Evolutionary conservation across 37 sponge, comb jelly and placozoan species (phyloP), one percentile per base, ranked within the genome.

Genomic region (Oscarella lobularis): DNA sequence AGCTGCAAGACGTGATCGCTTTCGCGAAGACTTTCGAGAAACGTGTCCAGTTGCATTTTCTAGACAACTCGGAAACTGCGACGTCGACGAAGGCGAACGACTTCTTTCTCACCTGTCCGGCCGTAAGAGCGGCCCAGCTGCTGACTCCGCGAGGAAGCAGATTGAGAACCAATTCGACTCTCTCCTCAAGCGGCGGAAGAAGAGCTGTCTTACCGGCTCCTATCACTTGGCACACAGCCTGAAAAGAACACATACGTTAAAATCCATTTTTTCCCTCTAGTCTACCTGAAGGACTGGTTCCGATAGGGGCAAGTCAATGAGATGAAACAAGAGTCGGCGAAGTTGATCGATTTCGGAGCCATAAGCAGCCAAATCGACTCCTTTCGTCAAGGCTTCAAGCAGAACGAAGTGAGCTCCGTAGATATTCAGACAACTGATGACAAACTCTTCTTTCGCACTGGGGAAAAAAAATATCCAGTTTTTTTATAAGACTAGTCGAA

Each of bases 161-260:
- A 31, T 75, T 68, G 35, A 80, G 83, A 35, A 94, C 39, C 4
- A 94, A 81, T 4, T 79, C 74, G 72, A 94, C 38, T 75, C 90
- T 72, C 37, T 90, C 90, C 67, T 38, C 71, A 3, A 87, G 75
- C n/a, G 88, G 87, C 30, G 95, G 95, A 27, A 94, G 76, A 0
- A 94, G 80, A 5, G 90, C 73, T 0, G 85, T 41, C 33, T 88
- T 73, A 0, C 95, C 90, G 2, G 82, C 48, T 38, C 81, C 82
- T n/a, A 94, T 76, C 9, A 83, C 81, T 34, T 83, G 76, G 38
- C 78, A 76, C 0, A 83, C 75, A 3, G 74, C 89, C 89, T 88
- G 70, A 3, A 68, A 30, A 33, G 5, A 48, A 48, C 60, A 48
- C 60, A 48, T 48, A 48, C 60, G 9, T 48, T 20, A 48, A 27